A percentile compares a stretch with the other conserved stretches of the same genome.
Evolutionary conservation across 2,888 invertebrate species (phyloP).

Genomic region (Luffia ferchaultella): DNA sequence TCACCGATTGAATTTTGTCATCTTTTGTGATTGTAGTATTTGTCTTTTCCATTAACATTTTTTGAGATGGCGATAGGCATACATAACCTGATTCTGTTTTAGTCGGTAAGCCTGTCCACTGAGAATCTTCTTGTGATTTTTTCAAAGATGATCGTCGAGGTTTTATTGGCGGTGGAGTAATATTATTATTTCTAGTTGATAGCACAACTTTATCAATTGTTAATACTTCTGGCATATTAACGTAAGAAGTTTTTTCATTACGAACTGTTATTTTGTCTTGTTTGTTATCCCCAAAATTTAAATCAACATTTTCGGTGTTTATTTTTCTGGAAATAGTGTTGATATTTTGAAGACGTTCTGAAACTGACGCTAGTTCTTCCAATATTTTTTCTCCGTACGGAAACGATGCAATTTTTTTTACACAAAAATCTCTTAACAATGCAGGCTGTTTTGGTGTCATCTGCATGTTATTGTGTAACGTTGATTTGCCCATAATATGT

Average conservation of each 20-base stretch:
- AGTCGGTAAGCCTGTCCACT: conserved; percentile 70
- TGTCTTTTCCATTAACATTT: conserved; percentile 64
- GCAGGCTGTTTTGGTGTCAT: conserved; percentile 33
- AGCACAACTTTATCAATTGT: conserved; percentile 47
- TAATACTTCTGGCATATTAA: conserved; percentile 47
- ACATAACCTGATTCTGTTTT: conserved; percentile 67
- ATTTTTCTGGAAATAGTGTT: conserved; percentile 22
- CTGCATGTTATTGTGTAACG: conserved; percentile 9
- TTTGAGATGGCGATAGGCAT: conserved; percentile 78
- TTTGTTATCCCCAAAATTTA: conserved; percentile 8
- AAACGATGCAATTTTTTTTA: conserved; percentile 69
- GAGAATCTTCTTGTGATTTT: conserved; percentile 40
- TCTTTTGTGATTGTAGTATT: conserved; percentile 51
- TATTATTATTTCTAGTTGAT: conserved; percentile 20
- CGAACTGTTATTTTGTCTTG: conserved; percentile 13
- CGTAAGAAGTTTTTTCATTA: background rate
- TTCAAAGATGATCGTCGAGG: conserved; percentile 52
- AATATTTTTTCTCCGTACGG: conserved; percentile 75
- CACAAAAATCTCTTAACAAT: conserved; percentile 70
- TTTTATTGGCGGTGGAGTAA: conserved; percentile 38
- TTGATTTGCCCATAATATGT: conserved; percentile 37
- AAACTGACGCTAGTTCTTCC: conserved; percentile 72
- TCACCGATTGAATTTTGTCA: conserved; percentile 70
- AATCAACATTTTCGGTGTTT: conserved; percentile 8
- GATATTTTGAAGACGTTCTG: conserved; percentile 57